Evolutionary conservation across 1,140 invertebrate species (phyloP).

Genomic region (Platyura marginata): DNA sequence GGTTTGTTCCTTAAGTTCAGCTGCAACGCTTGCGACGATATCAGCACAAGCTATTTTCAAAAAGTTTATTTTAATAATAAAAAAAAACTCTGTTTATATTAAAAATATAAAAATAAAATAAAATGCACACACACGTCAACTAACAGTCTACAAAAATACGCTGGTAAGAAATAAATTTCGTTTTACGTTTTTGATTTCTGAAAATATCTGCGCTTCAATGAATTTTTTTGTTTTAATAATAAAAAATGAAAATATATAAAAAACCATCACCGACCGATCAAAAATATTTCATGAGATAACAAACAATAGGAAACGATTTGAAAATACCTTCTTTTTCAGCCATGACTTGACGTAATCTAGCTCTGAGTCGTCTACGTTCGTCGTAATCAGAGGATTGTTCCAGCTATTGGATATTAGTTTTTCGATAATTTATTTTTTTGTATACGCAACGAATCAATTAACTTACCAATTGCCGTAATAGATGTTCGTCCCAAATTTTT

Average conservation of each 20-base stretch:
- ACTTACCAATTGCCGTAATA: conserved; percentile 47
- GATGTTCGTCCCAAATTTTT: conserved; percentile 53
- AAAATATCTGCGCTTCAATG: background rate
- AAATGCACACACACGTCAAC: background rate
- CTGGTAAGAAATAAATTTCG: background rate
- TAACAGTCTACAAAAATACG: no score
- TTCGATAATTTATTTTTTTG: no score
- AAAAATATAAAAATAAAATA: background rate
- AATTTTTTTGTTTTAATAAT: background rate
- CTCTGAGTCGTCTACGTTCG: conserved; percentile 58
- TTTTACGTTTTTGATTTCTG: background rate
- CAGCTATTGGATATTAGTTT: conserved; percentile 35
- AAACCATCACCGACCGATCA: background rate
- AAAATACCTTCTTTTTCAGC: conserved; percentile 63
- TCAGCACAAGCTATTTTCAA: conserved; percentile 31
- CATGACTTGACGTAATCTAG: conserved; percentile 55
- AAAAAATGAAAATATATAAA: background rate
- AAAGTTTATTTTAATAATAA: background rate
- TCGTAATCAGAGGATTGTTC: conserved; percentile 73
- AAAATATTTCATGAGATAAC: background rate
- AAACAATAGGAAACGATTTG: conserved; percentile 3
- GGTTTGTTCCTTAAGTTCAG: conserved; percentile 11
- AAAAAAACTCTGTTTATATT: background rate
- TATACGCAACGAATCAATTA: conserved; percentile 1
- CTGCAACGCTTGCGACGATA: conserved; percentile 32